These are phyloP conservation scores for Cryptus viduatorius DNA, from an alignment of 2,888 invertebrate genomes.

Conservation along the genomic window DNA sequence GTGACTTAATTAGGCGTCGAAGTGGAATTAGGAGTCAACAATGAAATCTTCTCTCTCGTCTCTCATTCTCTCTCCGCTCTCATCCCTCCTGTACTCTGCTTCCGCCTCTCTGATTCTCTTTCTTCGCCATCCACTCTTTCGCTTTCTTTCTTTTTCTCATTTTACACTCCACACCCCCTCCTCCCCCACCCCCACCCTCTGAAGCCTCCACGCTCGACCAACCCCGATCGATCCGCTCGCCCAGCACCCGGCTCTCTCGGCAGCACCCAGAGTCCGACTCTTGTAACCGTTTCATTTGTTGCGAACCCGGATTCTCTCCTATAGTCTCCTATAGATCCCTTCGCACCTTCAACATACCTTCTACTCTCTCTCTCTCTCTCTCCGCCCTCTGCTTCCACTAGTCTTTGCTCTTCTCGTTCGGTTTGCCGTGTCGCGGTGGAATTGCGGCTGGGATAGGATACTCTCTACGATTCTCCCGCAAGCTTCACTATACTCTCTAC, in stretches of 20 bases:
- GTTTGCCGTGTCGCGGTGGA: slow-evolving; percentile 61
- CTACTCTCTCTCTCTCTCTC: neutral
- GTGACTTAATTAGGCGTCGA: slow-evolving; percentile 75
- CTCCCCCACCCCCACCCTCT: neutral
- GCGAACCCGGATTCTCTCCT: slow-evolving; percentile 25
- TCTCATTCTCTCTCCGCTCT: slow-evolving; percentile 16
- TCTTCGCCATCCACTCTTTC: neutral
- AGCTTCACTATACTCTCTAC: neutral
- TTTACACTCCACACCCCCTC: neutral
- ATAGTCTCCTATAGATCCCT: neutral
- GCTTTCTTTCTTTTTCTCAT: slow-evolving; percentile 26
- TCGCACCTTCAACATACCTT: slow-evolving; percentile 1
- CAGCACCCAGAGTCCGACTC: slow-evolving; percentile 2
- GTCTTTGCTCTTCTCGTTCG: slow-evolving; percentile 24
- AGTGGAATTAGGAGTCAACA: slow-evolving; percentile 75
- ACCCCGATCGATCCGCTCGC: slow-evolving; percentile 42
- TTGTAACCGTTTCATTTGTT: slow-evolving; percentile 50
- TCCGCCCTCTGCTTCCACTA: neutral
- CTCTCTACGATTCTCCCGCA: slow-evolving; percentile 39
- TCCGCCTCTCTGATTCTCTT: slow-evolving; percentile 1
- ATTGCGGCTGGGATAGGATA: slow-evolving; percentile 47
- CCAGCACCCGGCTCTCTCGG: neutral
- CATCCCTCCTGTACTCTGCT: neutral
- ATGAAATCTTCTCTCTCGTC: slow-evolving; percentile 57
- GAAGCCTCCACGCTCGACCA: slow-evolving; percentile 5